Conservation (phyloP, 2,888 invertebrate species). For the Idaea dimidiata region DNA sequence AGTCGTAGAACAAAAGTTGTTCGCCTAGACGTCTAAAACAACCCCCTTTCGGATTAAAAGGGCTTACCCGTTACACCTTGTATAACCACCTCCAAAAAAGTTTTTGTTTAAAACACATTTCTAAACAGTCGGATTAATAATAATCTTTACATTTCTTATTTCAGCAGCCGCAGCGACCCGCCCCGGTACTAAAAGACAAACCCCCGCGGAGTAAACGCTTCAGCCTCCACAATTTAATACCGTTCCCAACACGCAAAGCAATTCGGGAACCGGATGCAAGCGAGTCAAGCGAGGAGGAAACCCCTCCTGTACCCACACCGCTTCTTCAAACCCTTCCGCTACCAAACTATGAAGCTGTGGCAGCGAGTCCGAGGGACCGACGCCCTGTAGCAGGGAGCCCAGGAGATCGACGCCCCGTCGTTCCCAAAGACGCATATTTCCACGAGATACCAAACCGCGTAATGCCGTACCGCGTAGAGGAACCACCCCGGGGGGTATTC, state of each 20-base stretch:
- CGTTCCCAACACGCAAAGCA: constrained; percentile 75
- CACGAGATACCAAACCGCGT: constrained; percentile 81
- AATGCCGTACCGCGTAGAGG: constrained; percentile 54
- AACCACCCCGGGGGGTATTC: constrained; percentile 61
- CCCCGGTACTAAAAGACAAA: constrained; percentile 71
- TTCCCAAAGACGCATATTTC: constrained; percentile 83
- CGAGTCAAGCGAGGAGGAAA: constrained; percentile 81
- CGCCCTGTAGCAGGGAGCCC: constrained; percentile 59
- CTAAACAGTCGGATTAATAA: no score
- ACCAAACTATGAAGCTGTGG: constrained; percentile 81
- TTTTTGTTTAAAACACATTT: no score
- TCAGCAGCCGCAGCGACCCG: constrained; percentile 71
- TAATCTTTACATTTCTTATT: no score
- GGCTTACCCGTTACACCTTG: no score
- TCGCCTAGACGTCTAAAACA: no score
- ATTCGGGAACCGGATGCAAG: constrained; percentile 64
- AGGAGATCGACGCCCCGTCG: constrained; percentile 54
- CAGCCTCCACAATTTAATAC: constrained; percentile 75
- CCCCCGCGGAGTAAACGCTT: constrained; percentile 74
- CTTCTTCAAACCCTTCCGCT: constrained; percentile 73
- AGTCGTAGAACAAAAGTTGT: no score
- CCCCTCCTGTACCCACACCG: constrained; percentile 78
- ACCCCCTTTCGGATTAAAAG: no score
- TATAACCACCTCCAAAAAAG: no score
- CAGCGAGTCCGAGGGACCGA: constrained; percentile 59